A percentile compares a stretch with the other conserved stretches of the same genome.
Conservation (phyloP, 2,113 vertebrate genomes). For the Pangasianodon gigas region DNA sequence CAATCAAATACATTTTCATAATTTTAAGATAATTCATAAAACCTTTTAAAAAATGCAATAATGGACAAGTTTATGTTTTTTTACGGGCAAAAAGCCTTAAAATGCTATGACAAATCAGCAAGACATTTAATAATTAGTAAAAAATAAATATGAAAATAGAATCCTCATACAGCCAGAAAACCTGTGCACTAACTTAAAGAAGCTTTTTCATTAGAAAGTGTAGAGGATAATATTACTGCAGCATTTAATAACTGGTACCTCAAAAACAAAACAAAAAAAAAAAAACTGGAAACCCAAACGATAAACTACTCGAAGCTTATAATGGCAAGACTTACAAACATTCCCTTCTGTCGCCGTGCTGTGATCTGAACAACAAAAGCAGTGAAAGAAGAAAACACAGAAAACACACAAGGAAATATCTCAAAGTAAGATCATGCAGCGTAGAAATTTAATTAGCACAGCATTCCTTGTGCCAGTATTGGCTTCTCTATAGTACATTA, state of each 20-base stretch:
- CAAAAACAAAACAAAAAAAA: background rate
- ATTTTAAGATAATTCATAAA: background rate
- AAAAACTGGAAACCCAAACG: background rate
- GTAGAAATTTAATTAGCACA: slow-evolving; percentile 1
- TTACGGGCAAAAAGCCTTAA: background rate
- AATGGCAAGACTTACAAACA: too few relatives aligned
- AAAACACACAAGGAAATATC: slow-evolving; percentile 1
- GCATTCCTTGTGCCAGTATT: background rate
- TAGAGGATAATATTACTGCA: background rate
- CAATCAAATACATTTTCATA: background rate
- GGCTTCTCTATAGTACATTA: background rate
- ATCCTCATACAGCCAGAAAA: background rate
- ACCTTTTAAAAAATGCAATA: slow-evolving; percentile 1
- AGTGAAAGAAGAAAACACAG: background rate
- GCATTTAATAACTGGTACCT: slow-evolving; percentile 26
- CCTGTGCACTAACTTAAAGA: background rate
- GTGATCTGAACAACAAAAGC: slow-evolving; percentile 15
- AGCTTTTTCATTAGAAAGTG: background rate
- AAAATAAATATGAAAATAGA: slow-evolving; percentile 18
- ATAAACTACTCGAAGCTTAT: background rate
- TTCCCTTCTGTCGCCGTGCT: background rate
- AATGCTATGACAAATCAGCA: background rate
- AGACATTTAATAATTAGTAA: background rate
- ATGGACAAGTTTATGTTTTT: background rate
- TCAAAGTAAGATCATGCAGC: slow-evolving; percentile 9